These are phyloP conservation scores for Lepidurus couesii DNA, from an alignment of 1,140 invertebrate genomes.

Conservation along the genomic window DNA sequence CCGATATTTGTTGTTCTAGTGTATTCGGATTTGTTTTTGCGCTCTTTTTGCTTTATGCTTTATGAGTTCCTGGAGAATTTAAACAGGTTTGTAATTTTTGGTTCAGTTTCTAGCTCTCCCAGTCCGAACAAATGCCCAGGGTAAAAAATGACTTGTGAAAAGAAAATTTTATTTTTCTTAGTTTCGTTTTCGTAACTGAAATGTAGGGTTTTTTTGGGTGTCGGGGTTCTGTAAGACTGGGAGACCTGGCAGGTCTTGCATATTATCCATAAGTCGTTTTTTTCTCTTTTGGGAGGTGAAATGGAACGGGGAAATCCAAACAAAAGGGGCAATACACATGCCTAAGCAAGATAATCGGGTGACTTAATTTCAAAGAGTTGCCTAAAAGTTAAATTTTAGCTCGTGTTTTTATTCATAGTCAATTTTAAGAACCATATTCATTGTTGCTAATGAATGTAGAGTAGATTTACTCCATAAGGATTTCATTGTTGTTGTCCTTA, in stretches of 20 bases:
- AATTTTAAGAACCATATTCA: too few relatives aligned
- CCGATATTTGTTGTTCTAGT: background rate
- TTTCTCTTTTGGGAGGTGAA: background rate
- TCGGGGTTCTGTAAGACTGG: background rate
- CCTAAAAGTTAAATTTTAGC: too few relatives aligned
- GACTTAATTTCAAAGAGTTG: background rate
- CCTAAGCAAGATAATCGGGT: background rate
- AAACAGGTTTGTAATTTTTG: background rate
- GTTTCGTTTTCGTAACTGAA: background rate
- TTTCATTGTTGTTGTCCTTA: too few relatives aligned
- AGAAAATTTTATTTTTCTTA: background rate
- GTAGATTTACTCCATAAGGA: too few relatives aligned
- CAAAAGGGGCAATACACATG: conserved; percentile 6
- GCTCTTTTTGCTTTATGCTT: background rate
- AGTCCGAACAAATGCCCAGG: background rate
- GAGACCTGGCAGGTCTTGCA: background rate
- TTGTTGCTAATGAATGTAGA: too few relatives aligned
- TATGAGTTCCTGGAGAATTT: conserved; percentile 13
- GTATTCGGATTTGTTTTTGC: background rate
- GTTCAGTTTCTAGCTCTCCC: background rate
- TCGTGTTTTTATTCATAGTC: too few relatives aligned
- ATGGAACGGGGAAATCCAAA: background rate
- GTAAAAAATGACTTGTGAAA: background rate
- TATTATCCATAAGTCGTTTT: conserved; percentile 3
- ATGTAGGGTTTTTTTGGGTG: background rate